These are phyloP conservation scores for Microtus richardsoni DNA, from an alignment of 2,113 vertebrate genomes.

Conservation along the genomic window DNA sequence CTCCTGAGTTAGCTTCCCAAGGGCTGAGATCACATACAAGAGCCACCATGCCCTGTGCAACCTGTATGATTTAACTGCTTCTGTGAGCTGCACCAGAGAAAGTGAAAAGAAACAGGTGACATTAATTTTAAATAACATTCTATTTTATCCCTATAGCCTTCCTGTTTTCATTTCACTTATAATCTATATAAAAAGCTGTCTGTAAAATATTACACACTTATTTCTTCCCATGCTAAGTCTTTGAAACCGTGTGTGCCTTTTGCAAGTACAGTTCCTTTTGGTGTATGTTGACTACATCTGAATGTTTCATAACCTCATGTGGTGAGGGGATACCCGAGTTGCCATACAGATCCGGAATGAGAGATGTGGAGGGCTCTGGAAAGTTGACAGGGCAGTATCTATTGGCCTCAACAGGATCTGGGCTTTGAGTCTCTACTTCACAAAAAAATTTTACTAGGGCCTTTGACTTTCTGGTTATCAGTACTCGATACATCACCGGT, in stretches of 20 bases:
- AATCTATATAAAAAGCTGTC: neutral
- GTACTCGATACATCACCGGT: constrained; percentile 17
- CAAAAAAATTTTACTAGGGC: constrained; percentile 44
- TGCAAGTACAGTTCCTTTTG: neutral
- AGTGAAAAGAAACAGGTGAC: neutral
- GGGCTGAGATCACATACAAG: neutral
- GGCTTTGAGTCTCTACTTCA: constrained; percentile 55
- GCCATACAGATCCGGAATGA: neutral
- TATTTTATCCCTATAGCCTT: neutral
- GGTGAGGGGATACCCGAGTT: neutral
- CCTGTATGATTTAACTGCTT: neutral
- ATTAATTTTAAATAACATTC: constrained; percentile 27
- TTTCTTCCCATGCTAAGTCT: neutral
- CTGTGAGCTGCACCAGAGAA: neutral
- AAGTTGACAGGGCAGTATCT: neutral
- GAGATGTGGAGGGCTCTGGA: neutral
- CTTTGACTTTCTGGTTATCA: constrained; percentile 49
- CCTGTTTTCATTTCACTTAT: constrained; percentile 22
- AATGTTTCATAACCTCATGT: neutral
- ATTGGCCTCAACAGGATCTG: neutral
- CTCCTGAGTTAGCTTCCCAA: neutral
- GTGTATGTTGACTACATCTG: neutral
- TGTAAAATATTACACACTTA: neutral
- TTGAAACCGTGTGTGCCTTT: neutral
- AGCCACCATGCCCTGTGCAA: neutral